Percentiles rank a stretch among this genome's conserved stretches.
These are phyloP conservation scores for Siderastrea siderea DNA, from an alignment of 92 coral and sea anemone species.

Conservation along the genomic window DNA sequence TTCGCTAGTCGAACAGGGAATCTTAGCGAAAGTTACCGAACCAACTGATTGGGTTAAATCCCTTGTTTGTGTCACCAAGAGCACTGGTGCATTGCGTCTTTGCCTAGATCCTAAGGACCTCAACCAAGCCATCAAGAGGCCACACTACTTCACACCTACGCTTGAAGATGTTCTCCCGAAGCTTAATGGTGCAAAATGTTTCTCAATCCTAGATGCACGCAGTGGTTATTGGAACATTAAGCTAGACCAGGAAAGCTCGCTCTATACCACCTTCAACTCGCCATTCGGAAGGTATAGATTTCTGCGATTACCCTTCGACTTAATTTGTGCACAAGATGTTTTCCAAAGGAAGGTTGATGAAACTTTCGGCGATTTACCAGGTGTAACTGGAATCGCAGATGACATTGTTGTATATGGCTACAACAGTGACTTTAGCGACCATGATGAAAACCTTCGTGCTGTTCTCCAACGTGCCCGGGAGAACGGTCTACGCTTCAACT, in stretches of 20 bases:
- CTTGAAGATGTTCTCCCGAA: slow-evolving; percentile 77
- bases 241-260: slow-evolving; percentile 66
- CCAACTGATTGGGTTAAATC: slow-evolving; percentile 84
- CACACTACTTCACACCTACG: slow-evolving; percentile 76
- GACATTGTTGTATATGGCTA: slow-evolving; percentile 73
- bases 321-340: slow-evolving; percentile 73
- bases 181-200: slow-evolving; percentile 75
- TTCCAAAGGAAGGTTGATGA: slow-evolving; percentile 80
- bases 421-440: slow-evolving; percentile 56
- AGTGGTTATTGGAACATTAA: slow-evolving; percentile 85
- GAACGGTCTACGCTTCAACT: slow-evolving; percentile 41
- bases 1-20: slow-evolving; percentile 72
- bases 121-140: slow-evolving; percentile 71
- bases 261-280: slow-evolving; percentile 74
- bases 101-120: slow-evolving; percentile 80
- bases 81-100: slow-evolving; percentile 67
- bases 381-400: slow-evolving; percentile 78
- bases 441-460: slow-evolving; percentile 66
- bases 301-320: slow-evolving; percentile 64
- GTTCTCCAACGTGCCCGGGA: slow-evolving; percentile 62
- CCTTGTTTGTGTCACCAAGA: slow-evolving; percentile 67
- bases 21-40: slow-evolving; percentile 65
- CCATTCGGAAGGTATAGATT: slow-evolving; percentile 75
- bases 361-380: slow-evolving; percentile 75
- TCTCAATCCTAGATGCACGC: slow-evolving; percentile 72